Conservation (phyloP, 92 coral and sea anemone genomes). For the Porites evermanni region DNA sequence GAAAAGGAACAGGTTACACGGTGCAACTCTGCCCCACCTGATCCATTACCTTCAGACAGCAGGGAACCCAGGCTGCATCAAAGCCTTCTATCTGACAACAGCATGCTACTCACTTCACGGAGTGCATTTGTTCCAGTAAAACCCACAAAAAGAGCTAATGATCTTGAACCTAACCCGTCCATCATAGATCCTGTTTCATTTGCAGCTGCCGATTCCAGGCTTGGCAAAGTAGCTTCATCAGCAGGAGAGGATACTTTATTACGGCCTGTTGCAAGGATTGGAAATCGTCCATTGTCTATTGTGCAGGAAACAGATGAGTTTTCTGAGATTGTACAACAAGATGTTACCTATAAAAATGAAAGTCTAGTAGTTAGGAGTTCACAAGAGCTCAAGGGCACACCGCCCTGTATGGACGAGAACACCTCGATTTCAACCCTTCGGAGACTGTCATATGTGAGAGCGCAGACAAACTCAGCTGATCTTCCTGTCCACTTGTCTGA, state of each 20-base stretch:
- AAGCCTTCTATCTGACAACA: constrained; percentile 25
- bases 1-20: constrained; percentile 1
- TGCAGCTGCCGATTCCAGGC: constrained; percentile 6
- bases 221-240: constrained; percentile 35
- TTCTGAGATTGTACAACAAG: constrained; percentile 33
- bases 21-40: constrained; percentile 53
- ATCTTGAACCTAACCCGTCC: constrained; percentile 23
- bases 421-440: constrained; percentile 68
- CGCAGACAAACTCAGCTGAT: constrained; percentile 81
- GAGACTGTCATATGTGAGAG: constrained; percentile 91
- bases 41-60: not conserved
- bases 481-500: constrained; percentile 51
- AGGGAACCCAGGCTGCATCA: constrained; percentile 37
- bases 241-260: not conserved
- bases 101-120: constrained; percentile 30
- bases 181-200: constrained; percentile 16
- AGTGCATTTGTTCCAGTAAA: constrained; percentile 52
- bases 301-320: constrained; percentile 81
- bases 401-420: constrained; percentile 50
- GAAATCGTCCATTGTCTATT: constrained; percentile 76
- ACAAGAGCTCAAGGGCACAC: constrained; percentile 44
- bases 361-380: constrained; percentile 36
- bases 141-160: constrained; percentile 8
- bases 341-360: constrained; percentile 31
- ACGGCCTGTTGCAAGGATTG: constrained; percentile 32